Percentiles rank a stretch among this genome's conserved stretches.
Evolutionary conservation across 2,888 invertebrate genomes (phyloP).

Genomic region (Neria commutata): DNA sequence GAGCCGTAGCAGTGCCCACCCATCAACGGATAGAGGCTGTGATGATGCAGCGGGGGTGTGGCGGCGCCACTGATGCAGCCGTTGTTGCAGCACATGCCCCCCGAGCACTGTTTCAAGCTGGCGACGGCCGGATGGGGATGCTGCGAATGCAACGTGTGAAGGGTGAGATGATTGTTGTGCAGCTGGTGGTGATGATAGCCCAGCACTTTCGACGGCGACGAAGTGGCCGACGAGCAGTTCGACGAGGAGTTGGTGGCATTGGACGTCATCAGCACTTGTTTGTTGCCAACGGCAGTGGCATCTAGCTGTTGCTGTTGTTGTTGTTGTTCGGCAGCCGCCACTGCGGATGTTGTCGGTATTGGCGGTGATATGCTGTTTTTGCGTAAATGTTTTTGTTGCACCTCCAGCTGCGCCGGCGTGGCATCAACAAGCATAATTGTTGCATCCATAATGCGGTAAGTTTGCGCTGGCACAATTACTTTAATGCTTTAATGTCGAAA

Average conservation of each 20-base stretch:
- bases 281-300: background rate
- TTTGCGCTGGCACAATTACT: slow-evolving; percentile 13
- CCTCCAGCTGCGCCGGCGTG: slow-evolving; percentile 34
- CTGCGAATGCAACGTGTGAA: slow-evolving; percentile 20
- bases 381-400: slow-evolving; percentile 43
- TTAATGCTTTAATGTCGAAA: no score
- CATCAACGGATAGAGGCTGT: slow-evolving; percentile 50
- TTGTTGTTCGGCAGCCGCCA: slow-evolving; percentile 11
- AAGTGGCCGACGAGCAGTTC: slow-evolving; percentile 36
- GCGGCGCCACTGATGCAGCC: slow-evolving; percentile 31
- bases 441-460: slow-evolving; percentile 45
- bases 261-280: background rate
- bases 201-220: slow-evolving; percentile 36
- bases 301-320: slow-evolving; percentile 24
- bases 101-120: slow-evolving; percentile 37
- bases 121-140: slow-evolving; percentile 39
- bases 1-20: slow-evolving; percentile 38
- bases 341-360: background rate
- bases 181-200: slow-evolving; percentile 30
- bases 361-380: slow-evolving; percentile 39
- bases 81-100: slow-evolving; percentile 28
- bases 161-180: slow-evolving; percentile 28
- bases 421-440: slow-evolving; percentile 52
- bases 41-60: slow-evolving; percentile 40
- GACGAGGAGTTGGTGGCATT: slow-evolving; percentile 24